Evolutionary conservation across 2,888 invertebrate genomes (phyloP), one percentile per base, ranked within the genome.

Genomic region (Pterobdella sp.): DNA sequence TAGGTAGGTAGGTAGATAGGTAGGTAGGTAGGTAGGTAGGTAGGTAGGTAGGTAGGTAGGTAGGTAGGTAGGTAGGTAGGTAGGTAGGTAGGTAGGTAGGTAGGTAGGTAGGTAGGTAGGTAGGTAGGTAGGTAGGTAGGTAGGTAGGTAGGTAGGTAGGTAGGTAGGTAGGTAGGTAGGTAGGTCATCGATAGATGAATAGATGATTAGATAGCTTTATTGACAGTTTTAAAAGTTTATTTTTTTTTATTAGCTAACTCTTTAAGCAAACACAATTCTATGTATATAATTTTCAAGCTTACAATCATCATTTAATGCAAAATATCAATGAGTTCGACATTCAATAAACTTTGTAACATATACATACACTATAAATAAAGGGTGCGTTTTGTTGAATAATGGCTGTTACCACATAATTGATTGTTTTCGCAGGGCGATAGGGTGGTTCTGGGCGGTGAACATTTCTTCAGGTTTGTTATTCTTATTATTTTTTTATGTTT

Each of bases 391-490:
- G n/a, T n/a, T n/a, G n/a, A n/a, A n/a, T n/a, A n/a, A n/a, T n/a
- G n/a, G n/a, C n/a, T n/a, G n/a, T n/a, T n/a, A 26, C 7, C 14
- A 71, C 26, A 26, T 60, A 42, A 49, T 10, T 34, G 66, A 66
- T 10, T 72, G 14, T 32, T 26, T 29, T 73, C 77, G 4, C 77
- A 82, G 82, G 82, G 81, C 36, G 83, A 83, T 74, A 75, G 83
- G 72, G 81, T 83, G 0, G 81, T 83, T 37, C 76, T 83, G n/a
- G 83, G 83, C 26, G 83, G 83, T 14, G 81, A 82, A 73, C 83
- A 83, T 75, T 83, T 81, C 76, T 83, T 83, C 78, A 79, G 82
- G 80, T 82, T 75, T 29, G 29, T 22, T 26, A 22, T 67, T 73
- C 26, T 10, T 67, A 0, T 2, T 52, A 22, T 4, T 1, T 63